Percentiles rank a stretch among this genome's conserved stretches.
Conservation (phyloP, 1,140 invertebrate genomes). For the Dendrolimus kikuchii region DNA sequence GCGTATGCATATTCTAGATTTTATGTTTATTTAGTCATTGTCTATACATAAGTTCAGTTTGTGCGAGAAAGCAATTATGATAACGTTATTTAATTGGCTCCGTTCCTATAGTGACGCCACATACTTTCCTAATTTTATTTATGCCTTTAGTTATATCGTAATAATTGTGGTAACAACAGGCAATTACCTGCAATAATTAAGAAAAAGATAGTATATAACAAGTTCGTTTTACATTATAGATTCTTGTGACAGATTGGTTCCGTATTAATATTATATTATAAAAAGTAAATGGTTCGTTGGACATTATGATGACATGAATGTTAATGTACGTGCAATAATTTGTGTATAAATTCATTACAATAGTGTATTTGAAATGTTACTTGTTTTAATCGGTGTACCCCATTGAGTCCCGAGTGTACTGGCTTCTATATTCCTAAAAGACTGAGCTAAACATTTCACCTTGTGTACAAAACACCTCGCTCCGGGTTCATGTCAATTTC, state of each 20-base stretch:
- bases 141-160: conserved; percentile 40
- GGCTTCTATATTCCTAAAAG: conserved; percentile 41
- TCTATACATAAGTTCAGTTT: conserved; percentile 52
- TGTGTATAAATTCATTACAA: conserved; percentile 52
- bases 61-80: conserved; percentile 37
- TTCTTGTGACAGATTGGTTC: conserved; percentile 23
- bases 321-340: conserved; percentile 62
- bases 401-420: conserved; percentile 32
- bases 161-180: conserved; percentile 16
- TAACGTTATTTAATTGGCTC: conserved; percentile 43
- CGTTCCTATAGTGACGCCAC: conserved; percentile 59
- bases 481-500: conserved; percentile 53
- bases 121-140: conserved; percentile 60
- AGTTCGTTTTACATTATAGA: conserved; percentile 26
- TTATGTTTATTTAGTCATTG: conserved; percentile 67
- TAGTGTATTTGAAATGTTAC: conserved; percentile 39
- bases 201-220: conserved; percentile 17
- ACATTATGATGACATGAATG: conserved; percentile 26
- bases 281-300: conserved; percentile 8
- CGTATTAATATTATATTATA: background rate
- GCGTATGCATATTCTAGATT: conserved; percentile 55
- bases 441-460: conserved; percentile 59
- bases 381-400: conserved; percentile 39
- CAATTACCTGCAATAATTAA: conserved; percentile 36
- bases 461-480: conserved; percentile 35